phyloP scores from a whole-genome alignment of 35 echinoderm and acorn worm species.

The Heliocidaris erythrogramma region DNA sequence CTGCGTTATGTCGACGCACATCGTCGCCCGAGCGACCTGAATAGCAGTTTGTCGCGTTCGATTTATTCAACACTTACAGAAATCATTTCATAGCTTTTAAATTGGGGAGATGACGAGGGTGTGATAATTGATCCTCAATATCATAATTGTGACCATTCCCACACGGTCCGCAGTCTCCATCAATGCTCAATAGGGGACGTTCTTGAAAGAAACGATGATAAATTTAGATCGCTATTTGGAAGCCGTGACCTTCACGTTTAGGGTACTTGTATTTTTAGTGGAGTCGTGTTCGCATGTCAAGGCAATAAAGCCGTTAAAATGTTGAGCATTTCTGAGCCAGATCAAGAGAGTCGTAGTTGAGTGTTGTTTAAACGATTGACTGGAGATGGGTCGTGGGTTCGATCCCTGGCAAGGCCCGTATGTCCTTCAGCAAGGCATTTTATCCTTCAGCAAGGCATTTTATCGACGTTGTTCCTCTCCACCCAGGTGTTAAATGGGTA shows the following conservation, averaged over 20 bases:
- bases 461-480: no score
- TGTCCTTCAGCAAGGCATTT: no score
- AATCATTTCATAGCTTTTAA: constrained; percentile 19
- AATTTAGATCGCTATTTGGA: neutral
- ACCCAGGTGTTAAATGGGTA: no score
- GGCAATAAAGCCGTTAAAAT: neutral
- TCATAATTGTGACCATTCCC: constrained; percentile 37
- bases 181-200: neutral
- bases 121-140: neutral
- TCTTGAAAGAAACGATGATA: neutral
- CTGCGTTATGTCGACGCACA: neutral
- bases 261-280: neutral
- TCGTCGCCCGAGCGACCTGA: neutral
- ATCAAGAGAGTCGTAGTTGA: neutral
- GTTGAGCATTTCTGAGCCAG: neutral
- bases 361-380: no score
- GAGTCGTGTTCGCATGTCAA: neutral
- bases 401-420: no score
- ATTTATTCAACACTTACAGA: neutral
- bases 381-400: no score
- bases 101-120: neutral
- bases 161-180: neutral
- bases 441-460: no score
- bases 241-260: neutral
- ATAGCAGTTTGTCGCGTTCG: neutral